These are phyloP conservation scores for Dynastes maya DNA, from an alignment of 2,888 invertebrate species.

Conservation along the genomic window DNA sequence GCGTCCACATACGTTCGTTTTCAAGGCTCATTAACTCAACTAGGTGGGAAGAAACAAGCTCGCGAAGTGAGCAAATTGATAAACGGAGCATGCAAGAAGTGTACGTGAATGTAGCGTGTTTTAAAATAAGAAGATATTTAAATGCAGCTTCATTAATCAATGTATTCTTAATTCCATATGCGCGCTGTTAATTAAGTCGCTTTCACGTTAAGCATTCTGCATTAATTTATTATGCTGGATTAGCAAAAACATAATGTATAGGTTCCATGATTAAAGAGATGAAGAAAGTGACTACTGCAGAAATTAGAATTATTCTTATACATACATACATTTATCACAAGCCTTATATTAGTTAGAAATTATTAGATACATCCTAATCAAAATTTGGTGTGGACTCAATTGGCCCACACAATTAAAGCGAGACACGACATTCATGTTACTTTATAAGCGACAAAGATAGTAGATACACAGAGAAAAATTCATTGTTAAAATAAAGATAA, in stretches of 20 bases:
- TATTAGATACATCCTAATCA: no score
- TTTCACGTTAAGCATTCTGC: slow-evolving; percentile 12
- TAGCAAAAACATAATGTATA: slow-evolving; percentile 13
- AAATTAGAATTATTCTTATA: no score
- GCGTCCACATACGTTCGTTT: background rate
- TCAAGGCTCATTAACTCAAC: background rate
- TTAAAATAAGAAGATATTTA: slow-evolving; percentile 18
- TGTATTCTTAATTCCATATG: slow-evolving; percentile 7
- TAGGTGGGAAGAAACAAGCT: background rate
- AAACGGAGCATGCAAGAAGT: background rate
- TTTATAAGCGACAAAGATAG: no score
- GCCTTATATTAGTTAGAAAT: no score
- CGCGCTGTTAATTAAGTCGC: slow-evolving; percentile 22
- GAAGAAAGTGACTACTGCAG: background rate
- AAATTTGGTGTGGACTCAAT: no score
- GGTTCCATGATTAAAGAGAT: background rate
- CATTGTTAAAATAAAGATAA: no score
- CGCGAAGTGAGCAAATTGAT: background rate
- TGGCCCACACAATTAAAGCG: no score
- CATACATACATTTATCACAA: no score
- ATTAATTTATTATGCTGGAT: slow-evolving; percentile 14
- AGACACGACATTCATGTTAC: no score
- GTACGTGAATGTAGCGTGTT: background rate
- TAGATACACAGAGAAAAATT: no score
- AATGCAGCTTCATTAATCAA: slow-evolving; percentile 23